Evolutionary conservation across 2,888 invertebrate genomes (phyloP).

Genomic region (Resseliella maxima): DNA sequence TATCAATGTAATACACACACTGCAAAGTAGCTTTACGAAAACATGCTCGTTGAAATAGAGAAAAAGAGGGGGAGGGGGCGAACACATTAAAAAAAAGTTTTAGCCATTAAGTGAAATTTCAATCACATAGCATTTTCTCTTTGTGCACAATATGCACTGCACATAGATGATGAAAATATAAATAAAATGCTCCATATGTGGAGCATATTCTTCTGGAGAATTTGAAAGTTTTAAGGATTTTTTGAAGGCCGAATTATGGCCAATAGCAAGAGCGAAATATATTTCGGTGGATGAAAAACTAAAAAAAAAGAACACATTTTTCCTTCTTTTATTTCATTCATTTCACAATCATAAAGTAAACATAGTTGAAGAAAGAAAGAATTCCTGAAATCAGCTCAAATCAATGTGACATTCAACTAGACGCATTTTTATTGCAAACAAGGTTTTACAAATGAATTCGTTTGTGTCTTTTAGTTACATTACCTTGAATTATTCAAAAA

Average conservation of each 20-base stretch:
- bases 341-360: neutral
- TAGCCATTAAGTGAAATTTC: constrained; percentile 35
- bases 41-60: too few species aligned
- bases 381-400: neutral
- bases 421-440: neutral
- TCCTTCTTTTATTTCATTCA: neutral
- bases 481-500: too few species aligned
- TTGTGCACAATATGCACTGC: too few species aligned
- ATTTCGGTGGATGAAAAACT: neutral
- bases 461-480: too few species aligned
- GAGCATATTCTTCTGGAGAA: neutral
- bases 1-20: neutral
- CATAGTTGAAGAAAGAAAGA: neutral
- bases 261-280: neutral
- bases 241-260: neutral
- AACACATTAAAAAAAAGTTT: neutral
- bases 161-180: neutral
- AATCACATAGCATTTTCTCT: constrained; percentile 45
- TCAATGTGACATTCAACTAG: neutral
- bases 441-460: too few species aligned
- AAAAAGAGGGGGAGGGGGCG: too few species aligned
- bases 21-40: neutral
- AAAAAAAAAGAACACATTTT: neutral
- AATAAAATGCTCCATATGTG: constrained; percentile 42
- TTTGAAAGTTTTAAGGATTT: neutral